Evolutionary conservation across 1,140 invertebrate species (phyloP).

Genomic region (Eueides isabella): DNA sequence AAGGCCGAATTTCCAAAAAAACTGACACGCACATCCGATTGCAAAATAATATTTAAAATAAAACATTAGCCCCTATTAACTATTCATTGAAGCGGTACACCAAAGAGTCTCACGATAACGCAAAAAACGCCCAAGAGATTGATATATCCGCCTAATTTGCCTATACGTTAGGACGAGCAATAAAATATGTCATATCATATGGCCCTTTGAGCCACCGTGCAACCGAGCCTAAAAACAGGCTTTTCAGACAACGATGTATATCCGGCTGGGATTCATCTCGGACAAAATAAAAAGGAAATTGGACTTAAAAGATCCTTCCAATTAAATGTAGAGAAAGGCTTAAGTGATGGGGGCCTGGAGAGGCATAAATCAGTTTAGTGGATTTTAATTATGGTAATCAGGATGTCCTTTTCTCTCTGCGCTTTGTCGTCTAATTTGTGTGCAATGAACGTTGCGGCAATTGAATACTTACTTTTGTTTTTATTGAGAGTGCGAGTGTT

Average conservation of each 20-base stretch:
- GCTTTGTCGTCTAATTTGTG: conserved; percentile 68
- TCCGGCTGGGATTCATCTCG: conserved; percentile 62
- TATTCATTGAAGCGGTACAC: conserved; percentile 67
- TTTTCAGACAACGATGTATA: conserved; percentile 64
- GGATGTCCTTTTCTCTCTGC: conserved; percentile 69
- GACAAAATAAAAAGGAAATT: conserved; percentile 68
- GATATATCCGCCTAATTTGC: conserved; percentile 78
- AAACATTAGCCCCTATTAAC: conserved; percentile 54
- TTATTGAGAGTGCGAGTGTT: not conserved
- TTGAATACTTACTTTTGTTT: conserved; percentile 47
- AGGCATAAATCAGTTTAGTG: conserved; percentile 74
- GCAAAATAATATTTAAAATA: conserved; percentile 45
- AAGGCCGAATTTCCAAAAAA: conserved; percentile 24
- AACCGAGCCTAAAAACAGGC: conserved; percentile 68
- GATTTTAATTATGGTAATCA: conserved; percentile 78
- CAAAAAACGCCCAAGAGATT: conserved; percentile 63
- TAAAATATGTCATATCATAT: conserved; percentile 77
- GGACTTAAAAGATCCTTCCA: conserved; percentile 69
- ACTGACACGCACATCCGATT: conserved; percentile 34
- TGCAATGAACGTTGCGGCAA: conserved; percentile 45
- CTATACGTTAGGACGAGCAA: conserved; percentile 57
- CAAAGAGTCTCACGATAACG: conserved; percentile 49
- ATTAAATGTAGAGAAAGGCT: conserved; percentile 72
- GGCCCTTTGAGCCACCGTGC: conserved; percentile 59
- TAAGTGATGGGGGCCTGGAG: conserved; percentile 72